Evolutionary conservation across 2,888 invertebrate genomes (phyloP).

Genomic region (Epinotia bilunana): DNA sequence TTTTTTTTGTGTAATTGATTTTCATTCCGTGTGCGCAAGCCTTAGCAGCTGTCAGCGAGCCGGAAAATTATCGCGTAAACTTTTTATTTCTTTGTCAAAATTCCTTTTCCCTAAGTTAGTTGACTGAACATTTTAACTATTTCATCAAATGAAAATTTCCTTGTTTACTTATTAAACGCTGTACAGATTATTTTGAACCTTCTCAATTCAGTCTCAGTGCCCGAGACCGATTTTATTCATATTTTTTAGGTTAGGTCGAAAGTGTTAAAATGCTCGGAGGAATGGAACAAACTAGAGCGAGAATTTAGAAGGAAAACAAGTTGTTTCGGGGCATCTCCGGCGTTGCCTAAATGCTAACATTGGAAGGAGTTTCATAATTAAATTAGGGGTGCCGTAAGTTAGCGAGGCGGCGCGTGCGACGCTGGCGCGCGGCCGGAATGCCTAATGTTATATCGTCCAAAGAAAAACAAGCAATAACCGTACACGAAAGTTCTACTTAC

Average conservation of each 20-base stretch:
- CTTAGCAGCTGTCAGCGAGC: constrained; percentile 18
- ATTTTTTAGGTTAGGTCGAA: not conserved
- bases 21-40: constrained; percentile 5
- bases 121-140: constrained; percentile 32
- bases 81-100: constrained; percentile 37
- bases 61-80: constrained; percentile 36
- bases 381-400: constrained; percentile 66
- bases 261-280: constrained; percentile 21
- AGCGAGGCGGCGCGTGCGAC: constrained; percentile 58
- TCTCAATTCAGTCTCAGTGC: not conserved
- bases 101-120: constrained; percentile 19
- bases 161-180: constrained; percentile 8
- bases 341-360: constrained; percentile 40
- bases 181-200: not conserved
- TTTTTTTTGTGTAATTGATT: constrained; percentile 10
- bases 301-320: constrained; percentile 36
- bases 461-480: constrained; percentile 14
- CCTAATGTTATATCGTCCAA: constrained; percentile 56
- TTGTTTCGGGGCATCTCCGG: constrained; percentile 39
- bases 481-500: constrained; percentile 7
- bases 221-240: too few species aligned
- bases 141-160: constrained; percentile 29
- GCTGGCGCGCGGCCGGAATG: constrained; percentile 66
- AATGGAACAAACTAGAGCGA: constrained; percentile 2
- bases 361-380: constrained; percentile 63